Conservation (phyloP, 2,888 invertebrate genomes). For the Orthosia incerta region DNA sequence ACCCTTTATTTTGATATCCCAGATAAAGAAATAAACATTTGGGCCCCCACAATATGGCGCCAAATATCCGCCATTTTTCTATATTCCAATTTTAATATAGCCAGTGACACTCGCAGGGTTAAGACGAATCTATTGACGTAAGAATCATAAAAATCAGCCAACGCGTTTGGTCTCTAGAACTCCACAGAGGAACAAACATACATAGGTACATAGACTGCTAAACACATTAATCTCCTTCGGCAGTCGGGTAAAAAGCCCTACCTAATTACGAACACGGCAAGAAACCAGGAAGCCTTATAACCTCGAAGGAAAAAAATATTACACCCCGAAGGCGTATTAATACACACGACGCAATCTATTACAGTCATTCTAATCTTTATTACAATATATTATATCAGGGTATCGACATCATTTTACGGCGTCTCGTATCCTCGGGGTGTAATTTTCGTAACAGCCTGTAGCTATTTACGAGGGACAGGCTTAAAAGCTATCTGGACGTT, state of each 20-base stretch:
- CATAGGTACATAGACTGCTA: no score
- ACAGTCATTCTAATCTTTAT: constrained; percentile 79
- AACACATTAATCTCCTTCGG: no score
- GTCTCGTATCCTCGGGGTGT: constrained; percentile 77
- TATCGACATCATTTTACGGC: constrained; percentile 80
- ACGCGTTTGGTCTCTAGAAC: no score
- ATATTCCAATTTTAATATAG: no score
- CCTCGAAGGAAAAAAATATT: constrained; percentile 65
- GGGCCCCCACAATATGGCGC: no score
- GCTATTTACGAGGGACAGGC: constrained; percentile 81
- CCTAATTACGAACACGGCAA: constrained; percentile 44
- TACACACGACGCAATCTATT: constrained; percentile 75
- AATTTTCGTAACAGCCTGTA: constrained; percentile 80
- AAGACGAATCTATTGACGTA: no score
- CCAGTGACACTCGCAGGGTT: no score
- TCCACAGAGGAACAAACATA: no score
- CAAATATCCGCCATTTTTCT: no score
- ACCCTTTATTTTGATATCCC: no score
- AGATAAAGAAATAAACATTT: no score
- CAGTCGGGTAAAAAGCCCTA: neutral
- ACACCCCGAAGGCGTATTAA: constrained; percentile 75
- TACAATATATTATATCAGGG: constrained; percentile 78
- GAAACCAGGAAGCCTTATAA: constrained; percentile 26
- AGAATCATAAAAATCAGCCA: no score
- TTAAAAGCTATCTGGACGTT: constrained; percentile 82